These are phyloP conservation scores for Myanophis thanlyinensis DNA, from an alignment of 2,113 vertebrate genomes.

Conservation along the genomic window DNA sequence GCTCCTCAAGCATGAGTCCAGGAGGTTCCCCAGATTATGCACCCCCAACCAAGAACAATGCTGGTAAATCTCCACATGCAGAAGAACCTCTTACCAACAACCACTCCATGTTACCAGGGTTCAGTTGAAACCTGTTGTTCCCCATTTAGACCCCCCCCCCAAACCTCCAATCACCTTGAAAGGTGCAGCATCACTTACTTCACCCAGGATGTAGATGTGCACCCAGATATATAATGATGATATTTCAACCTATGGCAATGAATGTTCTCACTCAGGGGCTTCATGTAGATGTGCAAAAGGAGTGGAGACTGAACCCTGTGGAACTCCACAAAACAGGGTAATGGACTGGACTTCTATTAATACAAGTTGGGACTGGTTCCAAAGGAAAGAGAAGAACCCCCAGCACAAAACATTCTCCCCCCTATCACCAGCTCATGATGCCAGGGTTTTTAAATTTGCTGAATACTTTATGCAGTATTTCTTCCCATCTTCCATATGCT, in stretches of 20 bases:
- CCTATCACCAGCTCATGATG: not conserved
- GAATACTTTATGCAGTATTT: slow-evolving; percentile 47
- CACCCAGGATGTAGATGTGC: not conserved
- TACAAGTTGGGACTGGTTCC: not conserved
- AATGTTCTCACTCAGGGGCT: not conserved
- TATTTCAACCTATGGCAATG: not conserved
- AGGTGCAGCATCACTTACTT: not conserved
- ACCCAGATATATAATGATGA: not conserved
- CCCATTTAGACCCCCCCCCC: not conserved
- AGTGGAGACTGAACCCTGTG: not conserved
- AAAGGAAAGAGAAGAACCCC: not conserved
- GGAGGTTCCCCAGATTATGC: not conserved
- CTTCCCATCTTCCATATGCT: slow-evolving; percentile 26
- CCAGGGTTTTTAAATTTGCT: slow-evolving; percentile 34
- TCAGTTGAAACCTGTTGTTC: not conserved
- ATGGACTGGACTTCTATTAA: not conserved
- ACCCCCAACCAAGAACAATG: not conserved
- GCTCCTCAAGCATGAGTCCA: not conserved
- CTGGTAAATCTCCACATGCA: not conserved
- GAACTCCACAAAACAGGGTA: not conserved
- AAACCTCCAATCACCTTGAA: not conserved
- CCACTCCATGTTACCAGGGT: not conserved
- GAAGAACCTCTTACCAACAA: not conserved
- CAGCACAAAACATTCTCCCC: not conserved
- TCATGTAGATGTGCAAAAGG: not conserved